Base-by-base conservation (phyloP, 1,140 invertebrate genomes). In the Alviniconcha marisindica region DNA sequence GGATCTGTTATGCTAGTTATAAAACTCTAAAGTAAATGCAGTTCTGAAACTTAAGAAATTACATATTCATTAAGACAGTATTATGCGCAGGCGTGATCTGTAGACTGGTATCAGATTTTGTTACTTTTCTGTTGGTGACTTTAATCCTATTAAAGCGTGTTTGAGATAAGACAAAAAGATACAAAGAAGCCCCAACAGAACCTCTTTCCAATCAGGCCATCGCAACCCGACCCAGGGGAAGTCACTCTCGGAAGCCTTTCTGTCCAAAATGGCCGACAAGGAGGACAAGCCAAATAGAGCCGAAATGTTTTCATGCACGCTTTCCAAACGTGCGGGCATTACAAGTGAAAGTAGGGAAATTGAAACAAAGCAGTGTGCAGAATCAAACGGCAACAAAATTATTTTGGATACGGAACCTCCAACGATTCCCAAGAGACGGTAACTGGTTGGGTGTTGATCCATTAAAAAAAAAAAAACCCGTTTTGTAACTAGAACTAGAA, bases 341-440 rank as follows among this genome's bases (percentile, higher is more conserved):
- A 36, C 28, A n/a, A 28, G 36, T 38, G 31, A 21, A 60, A 44
- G 51, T 15, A 24, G 5, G 21, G 42, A 10, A 15, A 1, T 84
- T 44, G 60, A 69, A 28, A 63, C 18, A 0, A 51, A 54, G 28
- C 40, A 77, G 2, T 73, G 77, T 66, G 36, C 78, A 42, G 78
- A 80, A 21, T 80, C 78, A 24, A 69, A 85, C 48, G 44, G 42
- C 4, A 54, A 28, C 76, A 79, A 77, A 24, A 56, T 63, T 7
- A n/a, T 74, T 24, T 63, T 85, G 40, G 84, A 85, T 38, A 73
- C 81, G 5, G 84, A 85, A 38, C 84, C 84, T 24, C 84, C 84
- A n/a, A 85, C 54, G 14, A 83, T 85, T 80, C 84, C 84, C 1
- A 85, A 85, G 76, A 82, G 84, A 85, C 77, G 84, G 84, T 85